Evolutionary conservation across 1,140 invertebrate genomes (phyloP).

Genomic region (Drosophila tsacasi): DNA sequence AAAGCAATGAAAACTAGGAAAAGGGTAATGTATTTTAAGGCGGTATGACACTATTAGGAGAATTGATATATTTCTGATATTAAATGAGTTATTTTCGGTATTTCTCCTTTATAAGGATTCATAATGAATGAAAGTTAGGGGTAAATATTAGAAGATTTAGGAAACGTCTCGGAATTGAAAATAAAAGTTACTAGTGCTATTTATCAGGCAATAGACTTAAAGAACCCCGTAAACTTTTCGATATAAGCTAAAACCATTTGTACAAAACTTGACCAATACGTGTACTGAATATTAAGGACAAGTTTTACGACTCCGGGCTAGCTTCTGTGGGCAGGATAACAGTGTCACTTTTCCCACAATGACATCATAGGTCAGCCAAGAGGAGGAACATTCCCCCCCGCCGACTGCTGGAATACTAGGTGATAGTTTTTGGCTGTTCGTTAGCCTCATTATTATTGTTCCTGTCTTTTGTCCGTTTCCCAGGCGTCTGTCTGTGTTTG

Average conservation of each 20-base stretch:
- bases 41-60: background rate
- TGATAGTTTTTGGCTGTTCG: slow-evolving; percentile 9
- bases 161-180: too few species aligned
- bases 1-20: background rate
- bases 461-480: background rate
- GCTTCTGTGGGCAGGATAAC: background rate
- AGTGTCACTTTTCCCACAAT: slow-evolving; percentile 2
- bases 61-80: background rate
- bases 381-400: background rate
- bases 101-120: background rate
- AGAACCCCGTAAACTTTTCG: background rate
- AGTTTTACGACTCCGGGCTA: background rate
- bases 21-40: background rate
- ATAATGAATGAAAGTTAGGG: rapidly evolving
- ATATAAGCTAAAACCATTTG: background rate
- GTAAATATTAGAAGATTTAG: background rate
- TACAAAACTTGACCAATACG: background rate
- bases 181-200: background rate
- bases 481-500: background rate
- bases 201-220: background rate
- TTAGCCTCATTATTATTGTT: slow-evolving; percentile 14
- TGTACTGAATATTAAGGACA: slow-evolving; percentile 3
- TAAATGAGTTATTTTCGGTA: background rate
- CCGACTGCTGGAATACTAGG: background rate
- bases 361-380: slow-evolving; percentile 21